Evolutionary conservation across 2,888 invertebrate genomes (phyloP).

Genomic region (Periphyllus acericola): DNA sequence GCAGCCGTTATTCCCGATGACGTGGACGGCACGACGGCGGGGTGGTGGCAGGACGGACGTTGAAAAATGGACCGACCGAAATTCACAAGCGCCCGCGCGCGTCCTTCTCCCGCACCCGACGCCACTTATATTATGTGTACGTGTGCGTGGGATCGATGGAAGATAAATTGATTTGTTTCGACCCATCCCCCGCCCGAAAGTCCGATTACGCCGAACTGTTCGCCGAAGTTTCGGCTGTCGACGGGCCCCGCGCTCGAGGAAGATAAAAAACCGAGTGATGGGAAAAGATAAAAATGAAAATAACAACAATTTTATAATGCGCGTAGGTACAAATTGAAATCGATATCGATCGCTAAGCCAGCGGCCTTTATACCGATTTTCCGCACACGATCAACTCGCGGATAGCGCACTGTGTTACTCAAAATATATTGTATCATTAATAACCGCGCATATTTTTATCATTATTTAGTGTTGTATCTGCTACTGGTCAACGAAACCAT

Average conservation of each 20-base stretch:
- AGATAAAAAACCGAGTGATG: neutral
- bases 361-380: neutral
- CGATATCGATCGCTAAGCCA: neutral
- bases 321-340: neutral
- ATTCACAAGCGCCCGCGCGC: neutral
- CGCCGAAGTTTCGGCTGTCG: neutral
- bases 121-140: neutral
- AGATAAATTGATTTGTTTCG: constrained; percentile 9
- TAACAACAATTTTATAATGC: no score
- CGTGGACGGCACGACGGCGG: neutral
- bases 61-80: constrained; percentile 40
- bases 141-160: neutral
- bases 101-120: neutral
- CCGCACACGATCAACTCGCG: neutral
- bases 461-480: no score
- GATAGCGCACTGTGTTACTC: no score
- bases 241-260: neutral
- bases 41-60: neutral
- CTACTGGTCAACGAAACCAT: no score
- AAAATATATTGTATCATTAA: no score
- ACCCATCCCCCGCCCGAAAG: neutral
- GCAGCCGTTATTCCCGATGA: neutral
- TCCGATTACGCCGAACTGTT: neutral
- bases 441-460: no score
- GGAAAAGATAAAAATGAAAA: neutral